Base-by-base conservation (phyloP, 1,140 invertebrate species). In the Homalodisca vitripennis region DNA sequence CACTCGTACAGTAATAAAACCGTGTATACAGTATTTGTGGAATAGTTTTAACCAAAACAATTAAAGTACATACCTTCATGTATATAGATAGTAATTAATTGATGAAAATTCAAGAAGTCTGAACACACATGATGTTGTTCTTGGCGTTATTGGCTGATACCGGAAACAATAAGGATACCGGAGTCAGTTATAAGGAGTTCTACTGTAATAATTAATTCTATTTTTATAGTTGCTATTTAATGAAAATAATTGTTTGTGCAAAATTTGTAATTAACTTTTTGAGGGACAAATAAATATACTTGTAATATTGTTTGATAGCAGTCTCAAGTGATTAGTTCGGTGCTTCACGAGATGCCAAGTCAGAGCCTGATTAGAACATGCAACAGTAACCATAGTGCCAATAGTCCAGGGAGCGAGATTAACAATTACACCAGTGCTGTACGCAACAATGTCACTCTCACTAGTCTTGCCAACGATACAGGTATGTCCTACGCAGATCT, bases 371-470 rank as follows among this genome's bases (percentile, higher is more conserved):
- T 60, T 10, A 14, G 22, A 3, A 27, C 55, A 3, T 53, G 48
- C 20, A 48, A 60, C 48, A 34, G 67, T 22, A 69, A 69, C 67
- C 46, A 55, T 20, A 69, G 53, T 32, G 10, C 26, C 24, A 68
- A 46, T 46, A 66, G 66, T 66, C 66, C 66, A 29, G 47, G 26
- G 3, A 53, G 66, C 24, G 66, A 70, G 17, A 30, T 60, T 24
- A 65, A 60, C 14, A 62, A 24, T 13, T 69, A 63, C 68, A 51
- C 32, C 66, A 62, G 27, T 3, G 24, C 64, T 1, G 67, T 76
- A 3, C 75, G 80, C n/a, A 81, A 83, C 73, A 82, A 80, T 73
- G 80, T 82, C 24, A 75, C 79, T 13, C 73, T 82, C 34, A 70
- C 74, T 10, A 76, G 71, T 34, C 71, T 71, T 24, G 71, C 77